phyloP scores from a whole-genome alignment of 2,797 vertebrate genomes.

The Propithecus perrieri region DNA sequence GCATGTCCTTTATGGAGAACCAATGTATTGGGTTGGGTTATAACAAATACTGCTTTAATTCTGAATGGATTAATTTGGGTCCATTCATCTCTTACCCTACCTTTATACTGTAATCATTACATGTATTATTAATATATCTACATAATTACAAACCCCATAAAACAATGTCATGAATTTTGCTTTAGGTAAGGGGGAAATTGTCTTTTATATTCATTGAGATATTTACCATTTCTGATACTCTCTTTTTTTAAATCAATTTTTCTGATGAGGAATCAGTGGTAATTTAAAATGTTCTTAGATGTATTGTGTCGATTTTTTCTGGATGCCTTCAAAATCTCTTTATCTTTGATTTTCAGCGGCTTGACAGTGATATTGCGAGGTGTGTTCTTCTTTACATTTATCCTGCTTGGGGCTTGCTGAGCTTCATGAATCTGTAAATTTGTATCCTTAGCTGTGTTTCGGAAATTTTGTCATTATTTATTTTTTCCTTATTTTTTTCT shows the following conservation, averaged over 20 bases:
- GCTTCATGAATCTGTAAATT: not conserved
- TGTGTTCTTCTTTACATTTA: not conserved
- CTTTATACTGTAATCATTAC: conserved; percentile 3
- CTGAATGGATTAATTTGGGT: not conserved
- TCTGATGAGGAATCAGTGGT: not conserved
- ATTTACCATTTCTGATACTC: conserved; percentile 9
- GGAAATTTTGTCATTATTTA: not conserved
- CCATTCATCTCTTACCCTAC: conserved; percentile 8
- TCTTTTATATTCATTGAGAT: not conserved
- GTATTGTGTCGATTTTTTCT: not conserved
- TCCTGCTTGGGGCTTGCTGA: not conserved
- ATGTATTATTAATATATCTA: not conserved
- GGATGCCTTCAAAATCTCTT: not conserved
- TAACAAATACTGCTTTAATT: conserved; percentile 1
- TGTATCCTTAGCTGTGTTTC: not conserved
- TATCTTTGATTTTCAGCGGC: conserved; percentile 33
- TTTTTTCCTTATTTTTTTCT: not conserved
- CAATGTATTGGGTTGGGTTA: not conserved
- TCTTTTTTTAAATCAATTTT: not conserved
- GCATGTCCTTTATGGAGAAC: not conserved
- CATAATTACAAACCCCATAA: not conserved
- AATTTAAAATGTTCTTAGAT: not conserved
- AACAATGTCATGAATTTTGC: conserved; percentile 32
- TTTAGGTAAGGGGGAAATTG: conserved; percentile 32
- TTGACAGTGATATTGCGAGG: not conserved